Percentiles rank a stretch among this genome's conserved stretches.
Conservation (phyloP, 1,140 invertebrate species). For the Argopecten irradians region DNA sequence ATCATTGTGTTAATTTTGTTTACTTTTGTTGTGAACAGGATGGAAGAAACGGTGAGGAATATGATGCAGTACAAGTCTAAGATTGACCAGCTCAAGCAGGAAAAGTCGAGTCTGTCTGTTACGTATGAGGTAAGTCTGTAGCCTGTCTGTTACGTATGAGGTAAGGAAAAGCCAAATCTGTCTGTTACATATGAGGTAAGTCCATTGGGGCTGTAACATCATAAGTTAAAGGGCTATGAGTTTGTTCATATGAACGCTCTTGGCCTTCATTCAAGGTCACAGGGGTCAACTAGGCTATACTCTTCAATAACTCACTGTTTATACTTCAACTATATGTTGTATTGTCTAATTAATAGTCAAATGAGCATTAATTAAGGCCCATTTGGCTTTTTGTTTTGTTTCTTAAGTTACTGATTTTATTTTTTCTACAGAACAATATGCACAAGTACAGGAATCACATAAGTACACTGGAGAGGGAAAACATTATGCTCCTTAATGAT, state of each 20-base stretch:
- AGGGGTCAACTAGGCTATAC: no score
- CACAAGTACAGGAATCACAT: constrained; percentile 86
- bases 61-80: constrained; percentile 84
- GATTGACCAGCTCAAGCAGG: constrained; percentile 87
- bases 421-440: constrained; percentile 79
- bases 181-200: constrained; percentile 85
- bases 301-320: neutral
- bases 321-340: neutral
- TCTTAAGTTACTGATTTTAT: neutral
- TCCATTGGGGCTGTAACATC: no score
- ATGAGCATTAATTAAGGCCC: neutral
- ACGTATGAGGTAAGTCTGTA: constrained; percentile 86
- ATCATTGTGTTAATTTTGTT: no score
- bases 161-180: constrained; percentile 86
- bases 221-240: neutral
- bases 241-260: no score
- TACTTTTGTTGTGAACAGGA: constrained; percentile 61
- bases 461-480: constrained; percentile 84
- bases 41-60: constrained; percentile 73
- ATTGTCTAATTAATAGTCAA: neutral
- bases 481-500: constrained; percentile 84
- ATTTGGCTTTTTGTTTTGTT: constrained; percentile 29
- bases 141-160: no score
- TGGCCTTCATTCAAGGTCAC: no score
- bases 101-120: constrained; percentile 84